A percentile compares a stretch with the other conserved stretches of the same genome.
These are phyloP conservation scores for Aspidapion aeneum DNA, from an alignment of 2,888 invertebrate species.

Conservation along the genomic window DNA sequence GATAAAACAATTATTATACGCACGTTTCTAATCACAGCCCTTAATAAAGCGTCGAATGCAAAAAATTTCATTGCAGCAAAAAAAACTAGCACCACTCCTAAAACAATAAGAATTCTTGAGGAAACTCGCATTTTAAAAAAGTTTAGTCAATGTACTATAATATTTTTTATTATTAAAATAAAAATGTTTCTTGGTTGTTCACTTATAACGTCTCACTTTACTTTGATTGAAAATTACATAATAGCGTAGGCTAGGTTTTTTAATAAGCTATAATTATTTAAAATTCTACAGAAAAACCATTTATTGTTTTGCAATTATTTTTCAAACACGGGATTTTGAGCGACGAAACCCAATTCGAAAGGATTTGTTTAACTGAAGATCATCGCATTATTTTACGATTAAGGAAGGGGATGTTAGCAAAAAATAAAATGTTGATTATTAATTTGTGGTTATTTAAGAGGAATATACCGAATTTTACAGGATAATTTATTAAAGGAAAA, in stretches of 20 bases:
- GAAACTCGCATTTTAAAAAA: conserved; percentile 20
- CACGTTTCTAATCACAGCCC: not conserved
- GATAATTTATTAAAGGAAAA: not conserved
- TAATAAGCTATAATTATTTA: too few relatives aligned
- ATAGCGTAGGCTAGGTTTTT: too few relatives aligned
- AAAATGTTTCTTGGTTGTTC: too few relatives aligned
- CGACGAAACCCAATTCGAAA: not conserved
- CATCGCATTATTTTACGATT: not conserved
- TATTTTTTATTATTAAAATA: too few relatives aligned
- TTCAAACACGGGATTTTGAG: not conserved
- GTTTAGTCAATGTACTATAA: too few relatives aligned
- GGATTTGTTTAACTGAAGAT: not conserved
- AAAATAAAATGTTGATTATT: not conserved
- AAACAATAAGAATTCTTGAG: conserved; percentile 54
- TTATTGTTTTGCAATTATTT: too few relatives aligned
- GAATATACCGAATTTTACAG: not conserved
- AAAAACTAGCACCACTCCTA: conserved; percentile 53
- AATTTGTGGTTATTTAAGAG: not conserved
- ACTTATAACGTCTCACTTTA: too few relatives aligned
- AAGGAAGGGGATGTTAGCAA: not conserved
- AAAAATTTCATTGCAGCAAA: conserved; percentile 66
- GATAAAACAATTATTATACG: not conserved
- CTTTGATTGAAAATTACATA: too few relatives aligned
- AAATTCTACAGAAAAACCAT: too few relatives aligned
- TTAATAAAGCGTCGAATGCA: conserved; percentile 40